These are phyloP conservation scores for Troglohyphantes excavatus DNA, from an alignment of 2,888 invertebrate species.

Conservation along the genomic window DNA sequence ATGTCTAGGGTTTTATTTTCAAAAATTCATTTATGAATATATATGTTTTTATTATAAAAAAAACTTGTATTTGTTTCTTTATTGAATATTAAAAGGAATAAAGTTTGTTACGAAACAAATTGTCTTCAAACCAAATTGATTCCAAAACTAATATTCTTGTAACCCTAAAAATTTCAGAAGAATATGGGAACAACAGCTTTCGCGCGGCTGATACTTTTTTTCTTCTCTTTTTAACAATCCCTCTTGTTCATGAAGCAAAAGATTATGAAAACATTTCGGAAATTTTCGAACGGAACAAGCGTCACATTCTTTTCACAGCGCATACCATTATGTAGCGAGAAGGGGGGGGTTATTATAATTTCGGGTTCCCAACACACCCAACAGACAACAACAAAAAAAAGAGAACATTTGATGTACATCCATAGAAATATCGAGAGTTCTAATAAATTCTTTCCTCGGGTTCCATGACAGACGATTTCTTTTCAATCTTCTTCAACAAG, in stretches of 20 bases:
- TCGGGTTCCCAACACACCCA: not conserved
- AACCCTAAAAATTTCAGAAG: not conserved
- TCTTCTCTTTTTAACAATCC: not conserved
- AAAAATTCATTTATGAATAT: too few relatives aligned
- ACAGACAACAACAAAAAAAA: conserved; percentile 23
- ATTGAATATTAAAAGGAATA: not conserved
- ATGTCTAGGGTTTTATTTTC: too few relatives aligned
- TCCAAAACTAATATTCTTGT: not conserved
- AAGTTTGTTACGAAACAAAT: not conserved
- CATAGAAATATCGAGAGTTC: conserved; percentile 31
- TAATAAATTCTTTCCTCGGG: conserved; percentile 53
- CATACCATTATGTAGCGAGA: not conserved
- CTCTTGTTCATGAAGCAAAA: not conserved
- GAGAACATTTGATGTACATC: conserved; percentile 12
- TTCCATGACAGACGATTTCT: conserved; percentile 14
- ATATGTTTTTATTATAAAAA: too few relatives aligned
- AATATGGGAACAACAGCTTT: conserved; percentile 1
- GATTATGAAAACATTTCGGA: not conserved
- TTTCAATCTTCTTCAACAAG: conserved; percentile 71
- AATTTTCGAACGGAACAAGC: not conserved
- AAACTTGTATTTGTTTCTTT: too few relatives aligned
- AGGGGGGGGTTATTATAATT: conserved; percentile 56
- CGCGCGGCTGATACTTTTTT: not conserved
- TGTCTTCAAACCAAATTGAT: not conserved
- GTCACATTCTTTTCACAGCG: conserved; percentile 5